Conservation (phyloP, 2,888 invertebrate species). For the Eubasilissa splendida region DNA sequence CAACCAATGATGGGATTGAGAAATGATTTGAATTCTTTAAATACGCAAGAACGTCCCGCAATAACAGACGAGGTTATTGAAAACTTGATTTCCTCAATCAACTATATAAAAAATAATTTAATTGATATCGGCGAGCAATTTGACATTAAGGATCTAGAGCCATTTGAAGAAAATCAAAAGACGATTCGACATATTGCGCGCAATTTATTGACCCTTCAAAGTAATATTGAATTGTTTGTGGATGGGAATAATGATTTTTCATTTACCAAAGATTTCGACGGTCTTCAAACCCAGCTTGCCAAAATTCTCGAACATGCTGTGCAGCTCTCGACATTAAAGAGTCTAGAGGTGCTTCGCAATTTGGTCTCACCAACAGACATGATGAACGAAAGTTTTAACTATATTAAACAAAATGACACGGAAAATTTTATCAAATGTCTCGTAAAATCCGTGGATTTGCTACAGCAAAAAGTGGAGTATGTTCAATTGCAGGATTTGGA, state of each 20-base stretch:
- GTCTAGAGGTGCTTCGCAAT: constrained; percentile 68
- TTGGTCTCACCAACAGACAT: constrained; percentile 71
- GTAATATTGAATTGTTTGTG: constrained; percentile 63
- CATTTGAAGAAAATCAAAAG: constrained; percentile 65
- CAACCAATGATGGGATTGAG: constrained; percentile 77
- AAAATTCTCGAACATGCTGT: constrained; percentile 74
- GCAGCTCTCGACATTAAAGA: constrained; percentile 65
- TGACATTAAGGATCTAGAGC: constrained; percentile 63
- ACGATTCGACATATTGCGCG: constrained; percentile 66
- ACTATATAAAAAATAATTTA: constrained; percentile 73
- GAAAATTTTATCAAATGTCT: constrained; percentile 64
- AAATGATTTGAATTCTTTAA: constrained; percentile 72
- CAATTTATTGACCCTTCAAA: constrained; percentile 65
- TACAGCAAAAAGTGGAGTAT: constrained; percentile 62
- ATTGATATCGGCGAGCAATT: constrained; percentile 68
- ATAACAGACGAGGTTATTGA: constrained; percentile 68
- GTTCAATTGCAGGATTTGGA: background rate
- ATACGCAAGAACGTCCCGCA: constrained; percentile 63
- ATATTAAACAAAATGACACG: constrained; percentile 65
- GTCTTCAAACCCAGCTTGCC: constrained; percentile 71
- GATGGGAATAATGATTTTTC: constrained; percentile 61
- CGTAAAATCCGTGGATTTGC: constrained; percentile 63
- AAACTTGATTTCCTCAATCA: constrained; percentile 72
- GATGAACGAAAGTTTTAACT: constrained; percentile 66
- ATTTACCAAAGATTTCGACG: constrained; percentile 60